A percentile compares a stretch with the other conserved stretches of the same genome.
phyloP scores from a whole-genome alignment of 2,888 invertebrate genomes.

The Microctonus hyperodae region DNA sequence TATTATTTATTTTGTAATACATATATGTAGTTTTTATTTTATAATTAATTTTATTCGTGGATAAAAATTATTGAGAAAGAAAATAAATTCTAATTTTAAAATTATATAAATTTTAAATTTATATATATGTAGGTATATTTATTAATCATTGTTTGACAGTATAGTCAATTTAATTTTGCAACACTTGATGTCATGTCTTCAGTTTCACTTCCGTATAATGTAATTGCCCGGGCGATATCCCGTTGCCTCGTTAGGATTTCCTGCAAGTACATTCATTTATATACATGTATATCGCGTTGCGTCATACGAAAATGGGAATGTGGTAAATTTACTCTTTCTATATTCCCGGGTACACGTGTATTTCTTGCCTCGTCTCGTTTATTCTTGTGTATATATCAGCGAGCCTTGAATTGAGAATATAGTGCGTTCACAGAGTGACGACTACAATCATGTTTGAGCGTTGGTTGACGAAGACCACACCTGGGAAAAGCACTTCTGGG shows the following conservation, averaged over 20 bases:
- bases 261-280: constrained; percentile 20
- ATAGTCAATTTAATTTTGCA: constrained; percentile 22
- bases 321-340: no score
- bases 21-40: no score
- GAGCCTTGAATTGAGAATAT: neutral
- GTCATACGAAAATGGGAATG: constrained; percentile 16
- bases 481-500: constrained; percentile 16
- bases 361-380: neutral
- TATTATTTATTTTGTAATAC: constrained; percentile 10
- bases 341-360: neutral
- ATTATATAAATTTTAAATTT: no score
- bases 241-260: constrained; percentile 37
- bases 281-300: constrained; percentile 18
- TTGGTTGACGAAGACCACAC: neutral
- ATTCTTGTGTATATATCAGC: neutral
- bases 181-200: constrained; percentile 32
- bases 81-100: no score
- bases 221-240: constrained; percentile 32
- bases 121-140: neutral
- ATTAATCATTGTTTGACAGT: neutral
- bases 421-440: neutral
- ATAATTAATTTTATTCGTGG: neutral
- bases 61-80: neutral
- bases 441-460: neutral
- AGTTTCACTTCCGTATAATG: constrained; percentile 35